Percentiles rank a stretch among this genome's conserved stretches.
These are phyloP conservation scores for Acrocephalus arundinaceus DNA, from an alignment of 2,113 vertebrate species.

Conservation along the genomic window DNA sequence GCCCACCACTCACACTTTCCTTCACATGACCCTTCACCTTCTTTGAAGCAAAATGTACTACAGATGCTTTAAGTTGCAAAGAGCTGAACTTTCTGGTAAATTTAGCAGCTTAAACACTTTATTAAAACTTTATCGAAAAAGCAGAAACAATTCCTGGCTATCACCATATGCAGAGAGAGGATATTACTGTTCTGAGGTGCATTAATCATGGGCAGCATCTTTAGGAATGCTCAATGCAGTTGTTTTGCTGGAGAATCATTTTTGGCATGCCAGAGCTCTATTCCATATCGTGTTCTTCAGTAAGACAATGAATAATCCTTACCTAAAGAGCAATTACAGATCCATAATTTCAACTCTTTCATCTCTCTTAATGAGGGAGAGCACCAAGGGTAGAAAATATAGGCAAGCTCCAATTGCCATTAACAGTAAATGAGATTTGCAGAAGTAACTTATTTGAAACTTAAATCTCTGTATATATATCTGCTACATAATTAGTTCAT, in stretches of 20 bases:
- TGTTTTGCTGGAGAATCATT: background rate
- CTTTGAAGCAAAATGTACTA: background rate
- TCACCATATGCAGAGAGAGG: background rate
- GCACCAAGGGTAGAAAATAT: background rate
- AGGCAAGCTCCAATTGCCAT: background rate
- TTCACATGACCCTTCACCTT: fast-evolving
- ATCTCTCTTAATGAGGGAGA: conserved; percentile 3
- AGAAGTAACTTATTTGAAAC: background rate
- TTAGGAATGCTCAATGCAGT: background rate
- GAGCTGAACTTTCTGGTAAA: background rate
- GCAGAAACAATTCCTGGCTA: background rate
- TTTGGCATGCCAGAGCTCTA: background rate
- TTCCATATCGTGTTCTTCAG: background rate
- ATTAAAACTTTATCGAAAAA: background rate
- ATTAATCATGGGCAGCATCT: background rate
- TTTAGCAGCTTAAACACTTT: background rate
- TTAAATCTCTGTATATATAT: background rate
- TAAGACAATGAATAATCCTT: conserved; percentile 17
- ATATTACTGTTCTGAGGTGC: background rate
- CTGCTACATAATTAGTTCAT: background rate
- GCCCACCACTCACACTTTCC: background rate
- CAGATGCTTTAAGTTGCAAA: background rate
- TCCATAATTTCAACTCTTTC: background rate
- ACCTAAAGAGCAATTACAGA: conserved; percentile 19
- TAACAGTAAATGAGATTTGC: background rate